Evolutionary conservation across 2,888 invertebrate species (phyloP), one percentile per base, ranked within the genome.

Genomic region (Pomacea canaliculata): DNA sequence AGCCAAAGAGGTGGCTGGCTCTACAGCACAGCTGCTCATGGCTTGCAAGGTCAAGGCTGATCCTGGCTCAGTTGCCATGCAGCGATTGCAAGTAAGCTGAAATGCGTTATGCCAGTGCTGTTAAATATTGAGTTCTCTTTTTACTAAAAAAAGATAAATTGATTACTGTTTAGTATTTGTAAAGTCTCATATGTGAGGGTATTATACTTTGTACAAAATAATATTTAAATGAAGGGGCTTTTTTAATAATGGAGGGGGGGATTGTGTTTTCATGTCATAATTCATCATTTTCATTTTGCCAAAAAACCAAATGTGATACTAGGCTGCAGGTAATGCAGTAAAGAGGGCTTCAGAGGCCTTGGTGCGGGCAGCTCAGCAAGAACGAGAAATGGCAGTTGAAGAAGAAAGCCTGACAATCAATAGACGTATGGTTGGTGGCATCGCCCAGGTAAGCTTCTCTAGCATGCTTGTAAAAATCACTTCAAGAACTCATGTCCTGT

Each of bases 41-140:
- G 99, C 99, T 0, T 99, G 99, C 92, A 98, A 98, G 93, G 98
- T 99, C 77, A 99, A 99, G 91, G 98, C 99, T 0, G 99, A 99
- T 92, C 96, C 97, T 1, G 96, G 97, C 79, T 97, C 97, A 12
- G 96, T 97, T 84, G 95, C 97, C 12, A 98, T 98, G 71, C 94
- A 96, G 69, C 94, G 98, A 18, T 92, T 99, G 63, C 93, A 93
- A 91, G 93, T 92, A 84, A 77, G 83, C 66, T 49, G 66, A 59
- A 60, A 4, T 37, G 62, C 51, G 2, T 56, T 2, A 37, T 37
- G 37, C 37, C 37, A 56, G 51, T 56, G 10, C 12, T 56, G 16
- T 16, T 56, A 13, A 56, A 56, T 16, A 56, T 56, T 2, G 2
- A 16, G 51, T 51, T 51, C 9, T 51, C 13, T 23, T 23, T 23